Conservation (phyloP, 2,888 invertebrate species). For the Habrosyne pyritoides region DNA sequence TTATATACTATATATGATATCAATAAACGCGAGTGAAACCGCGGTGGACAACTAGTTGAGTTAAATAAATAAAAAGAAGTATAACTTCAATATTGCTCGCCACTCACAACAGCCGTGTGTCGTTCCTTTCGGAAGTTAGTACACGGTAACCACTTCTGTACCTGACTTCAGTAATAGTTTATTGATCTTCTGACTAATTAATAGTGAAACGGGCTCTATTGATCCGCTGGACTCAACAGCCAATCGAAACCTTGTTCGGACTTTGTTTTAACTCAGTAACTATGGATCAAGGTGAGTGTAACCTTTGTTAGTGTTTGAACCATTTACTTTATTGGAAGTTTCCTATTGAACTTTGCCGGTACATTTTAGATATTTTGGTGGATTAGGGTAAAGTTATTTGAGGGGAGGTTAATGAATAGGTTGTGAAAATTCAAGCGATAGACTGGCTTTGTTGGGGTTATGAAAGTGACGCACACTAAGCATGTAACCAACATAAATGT, state of each 20-base stretch:
- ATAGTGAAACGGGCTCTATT: slow-evolving; percentile 16
- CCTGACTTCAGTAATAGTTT: slow-evolving; percentile 9
- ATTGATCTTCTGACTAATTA: slow-evolving; percentile 23
- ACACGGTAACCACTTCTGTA: slow-evolving; percentile 1
- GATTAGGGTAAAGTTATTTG: no score
- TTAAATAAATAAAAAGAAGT: no score
- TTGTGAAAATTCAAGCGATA: no score
- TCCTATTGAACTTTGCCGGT: background rate
- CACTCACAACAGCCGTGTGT: background rate
- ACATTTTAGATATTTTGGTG: background rate
- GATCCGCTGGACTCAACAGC: slow-evolving; percentile 14
- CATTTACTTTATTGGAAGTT: background rate
- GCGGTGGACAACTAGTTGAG: no score
- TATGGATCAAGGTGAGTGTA: background rate
- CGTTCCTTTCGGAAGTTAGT: background rate
- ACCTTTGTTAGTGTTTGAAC: background rate
- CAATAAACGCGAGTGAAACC: no score
- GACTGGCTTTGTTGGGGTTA: no score
- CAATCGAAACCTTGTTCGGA: background rate
- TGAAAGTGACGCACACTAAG: no score
- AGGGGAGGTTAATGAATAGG: no score
- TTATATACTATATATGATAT: no score
- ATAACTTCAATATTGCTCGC: background rate
- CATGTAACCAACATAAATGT: no score
- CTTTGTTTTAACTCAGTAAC: background rate